Percentiles rank a stretch among this genome's conserved stretches.
Evolutionary conservation across 2,797 vertebrate genomes (phyloP).

Genomic region (Acipenser oxyrinchus): DNA sequence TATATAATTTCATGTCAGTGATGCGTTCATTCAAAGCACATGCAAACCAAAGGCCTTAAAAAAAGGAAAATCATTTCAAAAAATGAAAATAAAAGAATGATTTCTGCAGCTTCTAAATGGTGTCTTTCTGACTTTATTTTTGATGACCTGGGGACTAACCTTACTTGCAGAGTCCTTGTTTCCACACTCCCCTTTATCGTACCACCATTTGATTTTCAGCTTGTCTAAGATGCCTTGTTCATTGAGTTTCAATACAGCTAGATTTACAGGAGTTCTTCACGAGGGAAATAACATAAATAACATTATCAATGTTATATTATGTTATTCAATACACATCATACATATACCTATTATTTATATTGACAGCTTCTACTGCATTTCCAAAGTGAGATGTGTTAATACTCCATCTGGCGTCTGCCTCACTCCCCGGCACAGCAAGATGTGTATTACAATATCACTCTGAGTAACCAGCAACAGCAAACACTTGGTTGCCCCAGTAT

Average conservation of each 20-base stretch:
- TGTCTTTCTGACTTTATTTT: no score
- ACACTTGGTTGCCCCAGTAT: constrained; percentile 37
- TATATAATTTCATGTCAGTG: no score
- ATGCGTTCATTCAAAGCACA: no score
- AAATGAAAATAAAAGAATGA: no score
- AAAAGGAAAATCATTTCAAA: no score
- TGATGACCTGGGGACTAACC: constrained; percentile 74
- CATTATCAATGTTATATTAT: constrained; percentile 99
- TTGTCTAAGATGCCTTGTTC: constrained; percentile 99
- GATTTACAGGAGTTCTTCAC: constrained; percentile 99
- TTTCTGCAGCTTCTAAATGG: no score
- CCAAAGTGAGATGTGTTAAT: constrained; percentile 91
- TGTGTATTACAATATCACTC: constrained; percentile 98
- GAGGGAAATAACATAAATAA: constrained; percentile 99
- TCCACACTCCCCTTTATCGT: constrained; percentile 99
- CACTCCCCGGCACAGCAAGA: constrained; percentile 75
- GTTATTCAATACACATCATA: constrained; percentile 81
- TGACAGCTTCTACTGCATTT: constrained; percentile 62
- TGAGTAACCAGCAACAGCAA: constrained; percentile 90
- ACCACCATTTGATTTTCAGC: constrained; percentile 99
- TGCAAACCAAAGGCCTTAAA: no score
- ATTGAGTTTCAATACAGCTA: constrained; percentile 99
- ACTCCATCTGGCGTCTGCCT: constrained; percentile 80
- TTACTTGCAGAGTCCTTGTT: constrained; percentile 97
- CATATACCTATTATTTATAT: constrained; percentile 51